These are phyloP conservation scores for Dasypogon diadema DNA, from an alignment of 2,888 invertebrate genomes.

Conservation along the genomic window DNA sequence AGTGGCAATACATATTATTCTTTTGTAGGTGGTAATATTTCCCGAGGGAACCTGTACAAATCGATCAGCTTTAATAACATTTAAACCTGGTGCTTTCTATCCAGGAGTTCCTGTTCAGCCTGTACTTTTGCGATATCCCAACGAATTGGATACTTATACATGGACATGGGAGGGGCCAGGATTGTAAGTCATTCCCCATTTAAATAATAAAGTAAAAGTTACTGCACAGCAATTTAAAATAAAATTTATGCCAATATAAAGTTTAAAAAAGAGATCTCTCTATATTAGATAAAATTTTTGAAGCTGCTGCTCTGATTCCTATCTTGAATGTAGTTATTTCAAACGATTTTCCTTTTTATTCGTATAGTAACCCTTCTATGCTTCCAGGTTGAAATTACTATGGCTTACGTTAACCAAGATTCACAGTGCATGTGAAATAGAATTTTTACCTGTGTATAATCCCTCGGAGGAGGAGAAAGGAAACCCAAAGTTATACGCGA, in stretches of 20 bases:
- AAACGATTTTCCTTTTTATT: too few species aligned
- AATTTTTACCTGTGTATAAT: slow-evolving; percentile 91
- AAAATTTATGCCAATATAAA: too few species aligned
- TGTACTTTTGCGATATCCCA: slow-evolving; percentile 91
- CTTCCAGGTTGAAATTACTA: slow-evolving; percentile 82
- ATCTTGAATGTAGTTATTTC: too few species aligned
- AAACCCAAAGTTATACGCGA: slow-evolving; percentile 89
- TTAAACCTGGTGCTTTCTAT: slow-evolving; percentile 93
- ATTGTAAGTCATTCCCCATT: slow-evolving; percentile 81
- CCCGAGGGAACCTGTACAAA: slow-evolving; percentile 98
- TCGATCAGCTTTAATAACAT: slow-evolving; percentile 88
- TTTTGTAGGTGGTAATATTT: slow-evolving; percentile 77
- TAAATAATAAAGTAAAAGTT: too few species aligned
- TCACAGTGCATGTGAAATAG: slow-evolving; percentile 88
- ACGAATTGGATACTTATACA: slow-evolving; percentile 88
- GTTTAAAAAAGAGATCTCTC: too few species aligned
- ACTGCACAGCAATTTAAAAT: too few species aligned
- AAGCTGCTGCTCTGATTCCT: too few species aligned
- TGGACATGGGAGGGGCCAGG: slow-evolving; percentile 97
- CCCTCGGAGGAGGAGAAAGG: slow-evolving; percentile 88
- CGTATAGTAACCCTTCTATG: too few species aligned
- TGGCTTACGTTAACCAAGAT: slow-evolving; percentile 92
- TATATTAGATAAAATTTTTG: too few species aligned
- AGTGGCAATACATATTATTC: background rate
- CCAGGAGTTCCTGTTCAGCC: slow-evolving; percentile 97